A percentile compares a stretch with the other conserved stretches of the same genome.
Evolutionary conservation across 2,797 vertebrate genomes (phyloP).

Genomic region (Eidolon dupreanum): DNA sequence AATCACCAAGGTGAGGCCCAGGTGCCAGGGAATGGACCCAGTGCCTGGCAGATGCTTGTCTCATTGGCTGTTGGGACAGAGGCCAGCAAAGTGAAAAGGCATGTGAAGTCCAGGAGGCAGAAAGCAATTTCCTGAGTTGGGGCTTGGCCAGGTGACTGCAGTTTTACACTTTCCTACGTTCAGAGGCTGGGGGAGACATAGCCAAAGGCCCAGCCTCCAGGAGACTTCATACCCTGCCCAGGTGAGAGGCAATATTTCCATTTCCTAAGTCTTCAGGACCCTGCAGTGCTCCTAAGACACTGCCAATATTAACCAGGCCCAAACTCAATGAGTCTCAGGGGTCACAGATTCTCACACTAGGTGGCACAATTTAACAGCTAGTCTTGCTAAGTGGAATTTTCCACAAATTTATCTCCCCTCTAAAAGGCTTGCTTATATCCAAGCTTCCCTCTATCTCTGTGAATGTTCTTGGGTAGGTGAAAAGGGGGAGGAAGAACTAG

Average conservation of each 20-base stretch:
- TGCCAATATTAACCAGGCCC: background rate
- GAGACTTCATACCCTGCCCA: accelerated
- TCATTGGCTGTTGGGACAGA: background rate
- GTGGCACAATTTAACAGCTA: background rate
- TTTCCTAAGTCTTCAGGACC: background rate
- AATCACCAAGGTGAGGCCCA: background rate
- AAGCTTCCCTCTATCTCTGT: background rate
- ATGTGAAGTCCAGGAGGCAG: background rate
- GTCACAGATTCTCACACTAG: background rate
- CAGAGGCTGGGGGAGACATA: background rate
- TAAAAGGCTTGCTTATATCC: background rate
- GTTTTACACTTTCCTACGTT: background rate
- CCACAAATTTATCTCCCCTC: background rate
- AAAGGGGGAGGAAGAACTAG: background rate
- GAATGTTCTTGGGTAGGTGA: background rate
- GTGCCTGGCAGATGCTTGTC: background rate
- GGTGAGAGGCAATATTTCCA: background rate
- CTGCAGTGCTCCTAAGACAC: too few species aligned
- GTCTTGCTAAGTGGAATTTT: background rate
- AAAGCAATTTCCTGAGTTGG: slow-evolving; percentile 58
- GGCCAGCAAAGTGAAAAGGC: background rate
- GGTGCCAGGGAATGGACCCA: background rate
- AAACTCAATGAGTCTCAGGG: background rate
- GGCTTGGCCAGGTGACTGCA: background rate
- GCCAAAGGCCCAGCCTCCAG: background rate